Percentiles rank a stretch among this genome's conserved stretches.
phyloP scores from a whole-genome alignment of 2,888 invertebrate species.

The Cerastis leucographa region DNA sequence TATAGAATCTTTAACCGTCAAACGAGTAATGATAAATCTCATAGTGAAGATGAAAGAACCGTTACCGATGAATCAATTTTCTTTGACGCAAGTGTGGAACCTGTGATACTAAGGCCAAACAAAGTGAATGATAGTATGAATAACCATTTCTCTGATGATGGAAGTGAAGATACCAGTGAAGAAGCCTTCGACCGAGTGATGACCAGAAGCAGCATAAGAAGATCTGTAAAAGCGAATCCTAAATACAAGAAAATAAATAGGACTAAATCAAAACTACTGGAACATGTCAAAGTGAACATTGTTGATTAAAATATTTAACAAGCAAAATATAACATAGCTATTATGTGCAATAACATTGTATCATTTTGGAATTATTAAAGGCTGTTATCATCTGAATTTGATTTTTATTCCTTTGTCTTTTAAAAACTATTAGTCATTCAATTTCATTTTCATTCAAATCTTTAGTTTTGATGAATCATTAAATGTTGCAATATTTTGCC shows the following conservation, averaged over 20 bases:
- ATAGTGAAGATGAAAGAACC: slow-evolving; percentile 83
- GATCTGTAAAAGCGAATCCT: slow-evolving; percentile 88
- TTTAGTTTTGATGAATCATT: background rate
- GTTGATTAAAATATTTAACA: slow-evolving; percentile 74
- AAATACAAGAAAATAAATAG: slow-evolving; percentile 89
- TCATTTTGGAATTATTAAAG: slow-evolving; percentile 54
- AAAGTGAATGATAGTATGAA: slow-evolving; percentile 88
- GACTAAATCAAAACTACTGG: slow-evolving; percentile 86
- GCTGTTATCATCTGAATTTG: slow-evolving; percentile 17
- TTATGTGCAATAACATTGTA: slow-evolving; percentile 44
- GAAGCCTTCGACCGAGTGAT: slow-evolving; percentile 88
- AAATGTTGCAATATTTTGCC: background rate
- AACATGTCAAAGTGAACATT: slow-evolving; percentile 87
- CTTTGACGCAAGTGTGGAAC: slow-evolving; percentile 80
- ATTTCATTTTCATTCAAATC: background rate
- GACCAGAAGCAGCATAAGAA: slow-evolving; percentile 86
- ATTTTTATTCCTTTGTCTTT: background rate
- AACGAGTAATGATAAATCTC: slow-evolving; percentile 79
- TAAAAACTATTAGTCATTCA: background rate
- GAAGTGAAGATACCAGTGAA: slow-evolving; percentile 88
- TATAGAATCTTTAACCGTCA: slow-evolving; percentile 77
- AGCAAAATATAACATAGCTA: slow-evolving; percentile 22
- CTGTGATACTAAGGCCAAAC: slow-evolving; percentile 81
- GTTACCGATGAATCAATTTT: slow-evolving; percentile 77
- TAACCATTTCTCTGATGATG: slow-evolving; percentile 88